A percentile compares a stretch with the other conserved stretches of the same genome.
Evolutionary conservation across 2,888 invertebrate species (phyloP).

Genomic region (Chesias legatella): DNA sequence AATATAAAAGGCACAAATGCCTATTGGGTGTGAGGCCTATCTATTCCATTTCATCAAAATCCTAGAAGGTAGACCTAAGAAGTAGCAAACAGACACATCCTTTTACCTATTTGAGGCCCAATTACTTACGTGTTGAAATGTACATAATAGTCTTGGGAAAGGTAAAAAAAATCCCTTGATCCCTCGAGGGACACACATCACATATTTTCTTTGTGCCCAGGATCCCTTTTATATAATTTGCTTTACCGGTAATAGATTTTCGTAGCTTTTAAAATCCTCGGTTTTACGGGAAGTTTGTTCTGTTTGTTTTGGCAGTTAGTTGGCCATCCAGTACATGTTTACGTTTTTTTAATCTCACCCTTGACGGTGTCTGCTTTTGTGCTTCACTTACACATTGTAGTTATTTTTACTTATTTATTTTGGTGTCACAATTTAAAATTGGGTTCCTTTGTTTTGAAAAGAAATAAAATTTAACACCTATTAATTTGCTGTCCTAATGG

Average conservation of each 20-base stretch:
- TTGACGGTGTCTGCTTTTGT: too few species aligned
- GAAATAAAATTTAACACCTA: too few species aligned
- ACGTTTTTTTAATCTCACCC: too few species aligned
- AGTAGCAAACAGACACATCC: conserved; percentile 32
- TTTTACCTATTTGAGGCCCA: conserved; percentile 38
- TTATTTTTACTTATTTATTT: too few species aligned
- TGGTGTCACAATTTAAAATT: too few species aligned
- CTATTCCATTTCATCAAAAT: conserved; percentile 2
- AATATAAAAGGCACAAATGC: too few species aligned
- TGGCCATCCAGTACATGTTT: not conserved
- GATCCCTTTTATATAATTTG: conserved; percentile 42
- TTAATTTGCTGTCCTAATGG: too few species aligned
- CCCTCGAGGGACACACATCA: conserved; percentile 39
- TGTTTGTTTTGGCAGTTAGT: conserved; percentile 1
- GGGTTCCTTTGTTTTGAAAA: too few species aligned
- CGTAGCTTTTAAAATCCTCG: conserved; percentile 8
- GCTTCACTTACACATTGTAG: too few species aligned
- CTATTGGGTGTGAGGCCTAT: too few species aligned
- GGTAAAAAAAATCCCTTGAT: conserved; percentile 42
- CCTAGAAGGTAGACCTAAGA: conserved; percentile 22
- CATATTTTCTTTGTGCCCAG: conserved; percentile 48
- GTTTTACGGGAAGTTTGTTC: conserved; percentile 1
- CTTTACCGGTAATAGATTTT: conserved; percentile 27
- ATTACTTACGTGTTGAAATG: conserved; percentile 46
- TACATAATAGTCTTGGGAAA: conserved; percentile 36